Conservation (phyloP, 2,797 vertebrate species). For the Leptatherina wallacei region DNA sequence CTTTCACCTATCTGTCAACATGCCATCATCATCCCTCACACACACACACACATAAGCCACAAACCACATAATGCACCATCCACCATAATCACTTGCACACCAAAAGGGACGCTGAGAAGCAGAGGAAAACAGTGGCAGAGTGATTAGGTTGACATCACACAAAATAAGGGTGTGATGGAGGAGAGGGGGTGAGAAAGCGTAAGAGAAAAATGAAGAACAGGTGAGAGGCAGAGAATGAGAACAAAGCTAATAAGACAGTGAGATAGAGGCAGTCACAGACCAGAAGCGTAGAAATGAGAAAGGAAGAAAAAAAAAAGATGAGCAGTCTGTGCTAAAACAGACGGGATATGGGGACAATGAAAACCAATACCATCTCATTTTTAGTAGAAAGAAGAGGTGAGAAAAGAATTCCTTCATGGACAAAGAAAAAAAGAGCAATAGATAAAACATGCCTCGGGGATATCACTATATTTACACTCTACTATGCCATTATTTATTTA, state of each 20-base stretch:
- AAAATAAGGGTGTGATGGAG: slow-evolving; percentile 49
- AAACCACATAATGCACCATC: slow-evolving; percentile 45
- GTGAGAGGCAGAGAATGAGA: slow-evolving; percentile 64
- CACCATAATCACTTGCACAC: slow-evolving; percentile 58
- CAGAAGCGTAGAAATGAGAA: slow-evolving; percentile 34
- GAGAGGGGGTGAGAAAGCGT: neutral
- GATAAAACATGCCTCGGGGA: slow-evolving; percentile 67
- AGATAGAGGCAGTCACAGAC: slow-evolving; percentile 48
- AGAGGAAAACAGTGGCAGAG: slow-evolving; percentile 29
- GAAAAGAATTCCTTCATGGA: slow-evolving; percentile 59
- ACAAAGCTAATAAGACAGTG: slow-evolving; percentile 65
- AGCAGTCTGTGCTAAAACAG: slow-evolving; percentile 29
- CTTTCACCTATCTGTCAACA: slow-evolving; percentile 68
- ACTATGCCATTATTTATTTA: slow-evolving; percentile 73
- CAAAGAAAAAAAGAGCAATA: slow-evolving; percentile 43
- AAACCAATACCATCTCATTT: slow-evolving; percentile 65
- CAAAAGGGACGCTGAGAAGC: slow-evolving; percentile 33
- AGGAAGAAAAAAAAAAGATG: slow-evolving; percentile 15
- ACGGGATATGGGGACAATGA: slow-evolving; percentile 43
- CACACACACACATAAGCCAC: slow-evolving; percentile 7
- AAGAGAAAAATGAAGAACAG: slow-evolving; percentile 55
- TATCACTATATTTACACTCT: slow-evolving; percentile 72
- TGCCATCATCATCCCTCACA: slow-evolving; percentile 42
- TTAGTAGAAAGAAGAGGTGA: slow-evolving; percentile 48
- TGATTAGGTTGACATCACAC: slow-evolving; percentile 68